phyloP scores from a whole-genome alignment of 64 coral and sea anemone genomes.

The Cladopsammia gracilis region DNA sequence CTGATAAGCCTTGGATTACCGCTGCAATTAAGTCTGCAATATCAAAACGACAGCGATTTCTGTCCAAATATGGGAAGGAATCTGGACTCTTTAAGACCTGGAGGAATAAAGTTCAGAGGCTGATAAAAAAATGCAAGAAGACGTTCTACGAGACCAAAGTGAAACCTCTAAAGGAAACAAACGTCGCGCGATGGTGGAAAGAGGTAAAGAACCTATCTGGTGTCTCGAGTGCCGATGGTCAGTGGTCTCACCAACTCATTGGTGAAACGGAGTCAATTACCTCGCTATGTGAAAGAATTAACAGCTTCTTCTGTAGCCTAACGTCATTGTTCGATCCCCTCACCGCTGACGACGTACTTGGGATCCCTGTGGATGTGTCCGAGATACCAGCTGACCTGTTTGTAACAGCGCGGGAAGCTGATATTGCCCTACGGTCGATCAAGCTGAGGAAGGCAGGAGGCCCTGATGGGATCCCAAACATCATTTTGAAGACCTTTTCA shows the following conservation, averaged over 20 bases:
- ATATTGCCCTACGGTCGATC: too few relatives aligned
- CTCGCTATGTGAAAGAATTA: too few relatives aligned
- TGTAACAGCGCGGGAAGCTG: too few relatives aligned
- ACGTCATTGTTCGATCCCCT: too few relatives aligned
- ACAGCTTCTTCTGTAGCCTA: neutral
- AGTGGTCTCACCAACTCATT: too few relatives aligned
- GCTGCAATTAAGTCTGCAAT: constrained; percentile 48
- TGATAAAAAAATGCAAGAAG: constrained; percentile 4
- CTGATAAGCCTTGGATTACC: constrained; percentile 76
- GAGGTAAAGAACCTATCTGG: neutral
- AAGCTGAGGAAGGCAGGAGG: too few relatives aligned
- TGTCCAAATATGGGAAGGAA: constrained; percentile 61
- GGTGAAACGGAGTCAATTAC: neutral
- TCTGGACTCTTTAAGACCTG: constrained; percentile 51
- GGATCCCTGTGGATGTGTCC: constrained; percentile 4
- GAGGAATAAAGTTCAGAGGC: constrained; percentile 42
- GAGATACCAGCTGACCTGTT: too few relatives aligned
- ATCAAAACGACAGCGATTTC: constrained; percentile 48
- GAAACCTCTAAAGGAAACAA: constrained; percentile 39
- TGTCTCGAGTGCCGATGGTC: neutral
- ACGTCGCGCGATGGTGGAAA: constrained; percentile 5
- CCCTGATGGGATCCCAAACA: too few relatives aligned
- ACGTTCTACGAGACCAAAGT: constrained; percentile 1
- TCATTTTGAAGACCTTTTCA: too few relatives aligned
- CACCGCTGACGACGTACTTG: too few relatives aligned